Percentiles rank a stretch among this genome's conserved stretches.
Evolutionary conservation across 2,113 vertebrate species (phyloP).

Genomic region (Gymnobelideus leadbeateri): DNA sequence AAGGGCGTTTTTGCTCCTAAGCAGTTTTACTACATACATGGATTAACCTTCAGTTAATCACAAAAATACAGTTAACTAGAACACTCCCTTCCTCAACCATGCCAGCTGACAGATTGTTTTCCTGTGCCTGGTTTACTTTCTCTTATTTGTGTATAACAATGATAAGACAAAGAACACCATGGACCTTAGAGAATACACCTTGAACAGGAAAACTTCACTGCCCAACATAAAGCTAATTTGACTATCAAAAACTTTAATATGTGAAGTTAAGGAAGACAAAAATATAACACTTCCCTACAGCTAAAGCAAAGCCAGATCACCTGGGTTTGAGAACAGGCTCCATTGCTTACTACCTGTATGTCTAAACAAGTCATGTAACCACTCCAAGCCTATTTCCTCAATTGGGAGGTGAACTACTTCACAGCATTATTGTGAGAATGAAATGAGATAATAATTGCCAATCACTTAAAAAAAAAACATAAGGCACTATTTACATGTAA

Average conservation of each 20-base stretch:
- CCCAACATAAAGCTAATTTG: neutral
- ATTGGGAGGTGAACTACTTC: neutral
- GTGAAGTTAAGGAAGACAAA: neutral
- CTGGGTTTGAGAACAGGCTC: neutral
- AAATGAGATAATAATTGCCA: neutral
- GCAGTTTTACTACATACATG: neutral
- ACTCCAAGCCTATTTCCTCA: neutral
- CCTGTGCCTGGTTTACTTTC: neutral
- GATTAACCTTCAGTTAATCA: slow-evolving; percentile 46
- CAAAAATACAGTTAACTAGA: slow-evolving; percentile 11
- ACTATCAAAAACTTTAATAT: neutral
- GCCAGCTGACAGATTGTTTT: neutral
- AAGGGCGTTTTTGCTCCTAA: slow-evolving; percentile 16
- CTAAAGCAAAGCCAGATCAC: neutral
- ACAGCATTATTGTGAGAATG: neutral
- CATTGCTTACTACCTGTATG: neutral
- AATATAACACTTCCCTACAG: neutral
- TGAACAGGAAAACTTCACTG: neutral
- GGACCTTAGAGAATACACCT: neutral
- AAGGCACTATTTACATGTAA: neutral
- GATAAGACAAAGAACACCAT: neutral
- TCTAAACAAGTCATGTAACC: neutral
- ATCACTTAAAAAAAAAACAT: neutral
- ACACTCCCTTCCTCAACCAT: neutral
- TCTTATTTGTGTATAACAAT: neutral